phyloP scores from a whole-genome alignment of 1,140 invertebrate genomes.

The Leptonema lineaticorne region DNA sequence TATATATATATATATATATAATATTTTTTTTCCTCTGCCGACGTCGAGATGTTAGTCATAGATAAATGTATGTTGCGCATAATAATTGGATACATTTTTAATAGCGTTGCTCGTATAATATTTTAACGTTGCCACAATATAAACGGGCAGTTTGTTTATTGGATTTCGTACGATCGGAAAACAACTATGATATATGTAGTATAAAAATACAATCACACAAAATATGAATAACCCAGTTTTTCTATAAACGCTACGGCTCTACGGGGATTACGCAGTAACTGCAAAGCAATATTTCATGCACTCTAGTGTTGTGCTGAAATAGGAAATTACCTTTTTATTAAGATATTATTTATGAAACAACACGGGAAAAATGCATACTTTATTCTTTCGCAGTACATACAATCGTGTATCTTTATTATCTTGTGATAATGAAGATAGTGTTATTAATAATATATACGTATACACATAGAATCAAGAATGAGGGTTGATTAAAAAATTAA shows the following conservation, averaged over 20 bases:
- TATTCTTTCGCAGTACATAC: too few species aligned
- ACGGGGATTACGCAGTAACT: background rate
- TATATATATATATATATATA: too few species aligned
- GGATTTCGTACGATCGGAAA: too few species aligned
- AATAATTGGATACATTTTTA: slow-evolving; percentile 3
- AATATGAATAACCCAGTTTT: background rate
- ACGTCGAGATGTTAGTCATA: too few species aligned
- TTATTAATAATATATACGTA: too few species aligned
- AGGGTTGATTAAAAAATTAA: too few species aligned
- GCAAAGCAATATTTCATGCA: background rate
- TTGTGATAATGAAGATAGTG: too few species aligned
- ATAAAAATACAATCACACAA: background rate
- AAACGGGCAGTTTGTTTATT: background rate
- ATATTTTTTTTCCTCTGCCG: too few species aligned
- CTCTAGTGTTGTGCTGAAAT: background rate
- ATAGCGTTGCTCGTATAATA: background rate
- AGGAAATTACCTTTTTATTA: slow-evolving; percentile 3
- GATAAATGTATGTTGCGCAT: background rate
- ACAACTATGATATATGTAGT: background rate
- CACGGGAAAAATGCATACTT: too few species aligned
- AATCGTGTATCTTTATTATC: too few species aligned
- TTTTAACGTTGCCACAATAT: background rate
- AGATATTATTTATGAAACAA: too few species aligned
- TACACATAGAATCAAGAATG: too few species aligned
- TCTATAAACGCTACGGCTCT: background rate